Base-by-base conservation (phyloP, 2,797 vertebrate genomes). In the Otolemur crassicaudatus region DNA sequence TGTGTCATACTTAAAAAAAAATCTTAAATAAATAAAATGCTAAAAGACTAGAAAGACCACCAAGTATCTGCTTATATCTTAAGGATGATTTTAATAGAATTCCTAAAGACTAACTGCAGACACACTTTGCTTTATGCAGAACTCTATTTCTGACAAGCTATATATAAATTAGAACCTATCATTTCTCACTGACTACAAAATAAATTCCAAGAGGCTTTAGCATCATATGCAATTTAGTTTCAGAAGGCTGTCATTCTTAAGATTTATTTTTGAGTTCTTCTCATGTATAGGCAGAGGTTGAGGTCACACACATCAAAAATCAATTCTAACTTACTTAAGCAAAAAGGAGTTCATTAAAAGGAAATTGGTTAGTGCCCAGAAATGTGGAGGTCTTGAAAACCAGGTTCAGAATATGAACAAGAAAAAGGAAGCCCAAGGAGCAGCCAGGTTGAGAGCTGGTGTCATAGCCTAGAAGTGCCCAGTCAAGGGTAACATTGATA, bases 281-380 rank as follows among this genome's bases (percentile, higher is more conserved):
- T n/a, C 37, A 67, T 40, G 29, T 46, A 86, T 20, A 91, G 17
- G 16, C 16, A 96, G 58, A 88, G 46, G 20, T 93, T 27, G 77
- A 81, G 56, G 34, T 90, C 77, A 81, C 65, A 93, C 81, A 76
- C 16, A 87, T 37, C 11, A 85, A 95, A 97, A 90, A 84, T 91
- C 13, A 94, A 93, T 81, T 95, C 29, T 95, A 84, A 91, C 9
- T 90, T 91, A 77, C 43, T 91, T 95, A 87, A 94, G 22, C 10
- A 87, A 53, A 83, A 85, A 83, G 8, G 1, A 67, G 29, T 89
- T 94, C 90, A 89, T 92, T 87, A 58, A 84, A 83, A 17, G 2
- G 22, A 56, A 94, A 17, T 79, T 88, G 16, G 22, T 10, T 53
- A 88, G 22, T 94, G 29, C 16, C 46, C 20, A 53, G 56, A 75